phyloP scores from a whole-genome alignment of 2,113 vertebrate genomes.

The Hemibagrus wyckioides region DNA sequence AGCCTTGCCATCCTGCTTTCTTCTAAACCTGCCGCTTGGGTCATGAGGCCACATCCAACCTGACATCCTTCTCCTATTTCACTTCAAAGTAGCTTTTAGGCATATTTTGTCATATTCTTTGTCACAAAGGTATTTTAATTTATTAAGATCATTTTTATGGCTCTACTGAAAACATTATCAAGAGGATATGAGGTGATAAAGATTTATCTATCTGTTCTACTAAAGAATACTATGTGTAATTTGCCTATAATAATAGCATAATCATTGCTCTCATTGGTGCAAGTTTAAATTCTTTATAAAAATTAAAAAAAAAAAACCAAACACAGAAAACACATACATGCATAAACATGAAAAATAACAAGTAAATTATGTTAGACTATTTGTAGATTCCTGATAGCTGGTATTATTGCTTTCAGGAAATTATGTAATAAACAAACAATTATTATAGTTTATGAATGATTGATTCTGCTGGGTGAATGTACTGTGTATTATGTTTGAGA shows the following conservation, averaged over 20 bases:
- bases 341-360: not conserved
- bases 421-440: not conserved
- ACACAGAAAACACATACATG: not conserved
- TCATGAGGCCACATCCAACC: not conserved
- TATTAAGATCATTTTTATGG: not conserved
- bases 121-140: not conserved
- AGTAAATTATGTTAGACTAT: not conserved
- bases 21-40: conserved; percentile 5
- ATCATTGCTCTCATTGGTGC: not conserved
- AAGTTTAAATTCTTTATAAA: not conserved
- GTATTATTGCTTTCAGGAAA: not conserved
- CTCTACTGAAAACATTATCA: not conserved
- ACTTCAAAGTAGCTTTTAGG: not conserved
- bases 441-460: not conserved
- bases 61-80: not conserved
- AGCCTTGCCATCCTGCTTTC: conserved; percentile 15
- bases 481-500: not conserved
- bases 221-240: not conserved
- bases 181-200: not conserved
- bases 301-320: no score
- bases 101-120: not conserved
- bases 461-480: not conserved
- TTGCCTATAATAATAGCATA: not conserved
- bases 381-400: not conserved
- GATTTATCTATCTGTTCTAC: not conserved